Percentiles rank a stretch among this genome's conserved stretches.
phyloP scores from a whole-genome alignment of 2,888 invertebrate species.

The Acanthacorydalis orientalis region DNA sequence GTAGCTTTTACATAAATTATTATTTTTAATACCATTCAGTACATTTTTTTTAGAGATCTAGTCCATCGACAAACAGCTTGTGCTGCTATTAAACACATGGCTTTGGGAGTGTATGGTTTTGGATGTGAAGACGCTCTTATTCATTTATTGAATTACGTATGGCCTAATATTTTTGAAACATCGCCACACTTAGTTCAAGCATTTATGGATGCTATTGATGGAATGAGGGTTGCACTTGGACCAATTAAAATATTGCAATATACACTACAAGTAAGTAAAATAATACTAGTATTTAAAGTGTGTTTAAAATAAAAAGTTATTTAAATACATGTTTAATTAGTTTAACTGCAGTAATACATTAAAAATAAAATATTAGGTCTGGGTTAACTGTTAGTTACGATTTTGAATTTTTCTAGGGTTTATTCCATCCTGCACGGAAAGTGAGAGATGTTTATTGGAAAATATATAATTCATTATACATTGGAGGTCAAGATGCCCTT shows the following conservation, averaged over 20 bases:
- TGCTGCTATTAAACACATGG: constrained; percentile 98
- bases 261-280: constrained; percentile 63
- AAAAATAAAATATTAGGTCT: no score
- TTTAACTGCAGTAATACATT: no score
- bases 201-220: constrained; percentile 98
- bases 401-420: constrained; percentile 45
- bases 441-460: constrained; percentile 99
- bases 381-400: neutral
- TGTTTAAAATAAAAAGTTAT: no score
- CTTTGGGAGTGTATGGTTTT: constrained; percentile 94
- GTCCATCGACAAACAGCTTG: constrained; percentile 98
- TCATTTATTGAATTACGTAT: constrained; percentile 94
- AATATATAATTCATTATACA: constrained; percentile 97
- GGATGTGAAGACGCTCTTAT: constrained; percentile 97
- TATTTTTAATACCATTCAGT: neutral
- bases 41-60: constrained; percentile 51
- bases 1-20: no score
- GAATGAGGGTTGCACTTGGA: constrained; percentile 89
- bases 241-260: constrained; percentile 95
- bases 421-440: constrained; percentile 98
- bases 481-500: constrained; percentile 95
- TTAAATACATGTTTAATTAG: no score
- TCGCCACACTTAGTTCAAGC: constrained; percentile 99
- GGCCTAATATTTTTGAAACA: constrained; percentile 99
- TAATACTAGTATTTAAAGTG: no score